Conservation (phyloP, 2,888 invertebrate genomes). For the Thereva nobilitata region DNA sequence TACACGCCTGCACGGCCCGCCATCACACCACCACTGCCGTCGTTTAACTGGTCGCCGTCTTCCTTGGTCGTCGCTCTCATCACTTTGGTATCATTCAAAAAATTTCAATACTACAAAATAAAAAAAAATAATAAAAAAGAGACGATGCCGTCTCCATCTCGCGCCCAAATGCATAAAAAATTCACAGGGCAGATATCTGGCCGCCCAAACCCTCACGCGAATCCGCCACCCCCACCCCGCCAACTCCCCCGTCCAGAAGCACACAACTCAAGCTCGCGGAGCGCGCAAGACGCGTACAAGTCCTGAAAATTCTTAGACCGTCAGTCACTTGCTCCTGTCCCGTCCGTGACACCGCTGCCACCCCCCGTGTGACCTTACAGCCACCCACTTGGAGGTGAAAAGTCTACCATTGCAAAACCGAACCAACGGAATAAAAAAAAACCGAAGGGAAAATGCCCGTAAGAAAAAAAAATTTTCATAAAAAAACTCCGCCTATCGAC, state of each 20-base stretch:
- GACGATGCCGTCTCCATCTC: conserved; percentile 24
- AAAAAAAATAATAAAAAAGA: no score
- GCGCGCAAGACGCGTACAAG: conserved; percentile 30
- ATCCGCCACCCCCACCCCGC: conserved; percentile 5
- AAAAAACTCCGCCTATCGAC: conserved; percentile 41
- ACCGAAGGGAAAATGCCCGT: conserved; percentile 28
- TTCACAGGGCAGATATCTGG: conserved; percentile 24
- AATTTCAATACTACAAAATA: conserved; percentile 5
- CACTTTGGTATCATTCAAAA: conserved; percentile 17
- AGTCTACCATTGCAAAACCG: conserved; percentile 12
- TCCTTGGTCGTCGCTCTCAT: conserved; percentile 2
- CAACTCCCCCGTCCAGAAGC: background rate
- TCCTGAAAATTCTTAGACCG: conserved; percentile 26
- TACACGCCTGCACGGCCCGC: background rate
- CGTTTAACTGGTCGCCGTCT: conserved; percentile 24
- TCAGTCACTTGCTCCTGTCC: conserved; percentile 25
- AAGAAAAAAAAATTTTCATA: conserved; percentile 25
- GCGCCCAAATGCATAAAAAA: conserved; percentile 28
- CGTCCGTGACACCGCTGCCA: background rate
- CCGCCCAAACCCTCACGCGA: conserved; percentile 9
- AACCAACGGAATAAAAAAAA: conserved; percentile 16
- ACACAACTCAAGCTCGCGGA: background rate
- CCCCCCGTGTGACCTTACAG: conserved; percentile 16
- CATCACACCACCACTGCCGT: conserved; percentile 18
- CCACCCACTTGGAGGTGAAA: conserved; percentile 10